Evolutionary conservation across 2,113 vertebrate genomes (phyloP).

Genomic region (Epinephelus cyanopodus): DNA sequence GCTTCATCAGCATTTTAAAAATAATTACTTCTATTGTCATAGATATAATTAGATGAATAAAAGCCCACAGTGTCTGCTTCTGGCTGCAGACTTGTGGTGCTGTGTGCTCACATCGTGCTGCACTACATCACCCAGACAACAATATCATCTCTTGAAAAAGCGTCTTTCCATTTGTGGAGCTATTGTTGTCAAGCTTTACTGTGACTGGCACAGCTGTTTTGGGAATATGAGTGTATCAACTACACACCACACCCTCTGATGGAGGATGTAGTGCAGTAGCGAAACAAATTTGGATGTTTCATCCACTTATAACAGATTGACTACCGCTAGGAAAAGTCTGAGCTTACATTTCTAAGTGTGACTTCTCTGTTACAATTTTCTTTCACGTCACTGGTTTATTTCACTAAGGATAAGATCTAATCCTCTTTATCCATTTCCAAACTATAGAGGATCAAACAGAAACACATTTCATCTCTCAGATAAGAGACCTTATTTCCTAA

Average conservation of each 20-base stretch:
- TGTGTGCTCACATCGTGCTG: not conserved
- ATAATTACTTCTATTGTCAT: not conserved
- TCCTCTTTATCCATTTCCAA: conserved; percentile 21
- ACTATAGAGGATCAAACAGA: not conserved
- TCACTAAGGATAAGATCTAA: not conserved
- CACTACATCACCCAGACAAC: not conserved
- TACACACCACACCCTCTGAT: not conserved
- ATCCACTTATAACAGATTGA: not conserved
- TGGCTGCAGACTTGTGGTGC: not conserved
- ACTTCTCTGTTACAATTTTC: not conserved
- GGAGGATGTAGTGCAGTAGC: not conserved
- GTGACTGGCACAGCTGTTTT: not conserved
- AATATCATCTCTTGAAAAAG: not conserved
- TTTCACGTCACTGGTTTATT: conserved; percentile 16
- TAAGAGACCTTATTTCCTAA: conserved; percentile 26
- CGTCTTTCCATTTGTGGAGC: not conserved
- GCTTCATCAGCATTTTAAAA: not conserved
- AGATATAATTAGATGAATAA: not conserved
- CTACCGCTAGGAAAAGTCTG: not conserved
- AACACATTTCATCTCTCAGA: conserved; percentile 9
- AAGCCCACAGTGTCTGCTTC: not conserved
- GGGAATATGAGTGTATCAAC: not conserved
- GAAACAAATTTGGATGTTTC: not conserved
- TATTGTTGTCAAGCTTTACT: not conserved
- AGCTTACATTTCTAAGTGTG: not conserved